A percentile compares a stretch with the other conserved stretches of the same genome.
phyloP scores from a whole-genome alignment of 2,113 vertebrate species.

The Leptobrachium leishanense region DNA sequence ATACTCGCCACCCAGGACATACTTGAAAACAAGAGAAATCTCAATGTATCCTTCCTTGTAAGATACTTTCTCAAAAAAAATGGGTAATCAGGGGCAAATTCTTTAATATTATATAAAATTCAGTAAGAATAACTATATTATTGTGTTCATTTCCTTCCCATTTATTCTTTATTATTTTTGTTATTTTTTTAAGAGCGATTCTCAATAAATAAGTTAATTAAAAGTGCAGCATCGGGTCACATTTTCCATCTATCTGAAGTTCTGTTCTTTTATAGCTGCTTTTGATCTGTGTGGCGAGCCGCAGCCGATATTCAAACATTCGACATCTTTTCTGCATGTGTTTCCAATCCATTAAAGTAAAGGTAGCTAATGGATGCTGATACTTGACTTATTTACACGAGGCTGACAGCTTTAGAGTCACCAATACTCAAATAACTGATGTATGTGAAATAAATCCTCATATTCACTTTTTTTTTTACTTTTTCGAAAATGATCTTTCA shows the following conservation, averaged over 20 bases:
- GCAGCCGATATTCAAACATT: slow-evolving; percentile 55
- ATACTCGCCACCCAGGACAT: too few species aligned
- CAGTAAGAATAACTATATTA: too few species aligned
- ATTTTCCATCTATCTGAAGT: slow-evolving; percentile 34
- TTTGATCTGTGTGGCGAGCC: slow-evolving; percentile 56
- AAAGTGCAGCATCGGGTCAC: slow-evolving; percentile 17
- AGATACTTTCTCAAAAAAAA: too few species aligned
- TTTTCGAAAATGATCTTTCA: too few species aligned
- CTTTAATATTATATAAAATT: too few species aligned
- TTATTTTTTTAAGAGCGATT: neutral
- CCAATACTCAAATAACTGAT: slow-evolving; percentile 3
- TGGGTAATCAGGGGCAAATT: too few species aligned
- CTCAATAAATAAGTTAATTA: neutral
- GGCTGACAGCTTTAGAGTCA: slow-evolving; percentile 32
- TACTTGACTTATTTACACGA: slow-evolving; percentile 37
- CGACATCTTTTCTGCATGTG: slow-evolving; percentile 52
- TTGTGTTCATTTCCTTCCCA: too few species aligned
- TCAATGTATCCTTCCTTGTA: too few species aligned
- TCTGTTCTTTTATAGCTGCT: slow-evolving; percentile 52
- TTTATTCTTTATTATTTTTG: too few species aligned
- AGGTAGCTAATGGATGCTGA: slow-evolving; percentile 41
- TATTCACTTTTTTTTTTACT: too few species aligned
- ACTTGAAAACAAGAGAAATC: too few species aligned
- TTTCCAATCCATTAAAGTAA: slow-evolving; percentile 56
- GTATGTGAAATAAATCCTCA: slow-evolving; percentile 7